These are phyloP conservation scores for Staurois parvus DNA, from an alignment of 2,797 vertebrate species.

Conservation along the genomic window DNA sequence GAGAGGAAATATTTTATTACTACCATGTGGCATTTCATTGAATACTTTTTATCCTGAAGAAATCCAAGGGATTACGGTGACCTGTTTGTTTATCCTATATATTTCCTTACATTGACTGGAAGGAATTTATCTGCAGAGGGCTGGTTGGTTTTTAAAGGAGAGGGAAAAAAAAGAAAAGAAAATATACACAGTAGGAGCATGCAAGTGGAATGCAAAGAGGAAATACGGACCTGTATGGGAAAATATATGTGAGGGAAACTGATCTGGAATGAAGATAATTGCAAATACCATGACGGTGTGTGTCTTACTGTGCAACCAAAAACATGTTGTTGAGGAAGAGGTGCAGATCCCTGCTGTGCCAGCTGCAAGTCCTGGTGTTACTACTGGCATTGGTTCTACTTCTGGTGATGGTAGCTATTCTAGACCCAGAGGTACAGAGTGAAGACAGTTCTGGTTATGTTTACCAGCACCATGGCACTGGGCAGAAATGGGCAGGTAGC, in stretches of 20 bases:
- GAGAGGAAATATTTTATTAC: conserved; percentile 62
- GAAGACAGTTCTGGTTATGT: conserved; percentile 64
- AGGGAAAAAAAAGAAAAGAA: conserved; percentile 40
- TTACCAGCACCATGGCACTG: conserved; percentile 58
- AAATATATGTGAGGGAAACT: conserved; percentile 46
- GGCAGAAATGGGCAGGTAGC: conserved; percentile 67
- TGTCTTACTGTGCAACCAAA: conserved; percentile 68
- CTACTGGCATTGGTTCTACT: conserved; percentile 77
- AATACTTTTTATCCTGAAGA: conserved; percentile 20
- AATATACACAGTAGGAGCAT: conserved; percentile 37
- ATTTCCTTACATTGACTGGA: conserved; percentile 38
- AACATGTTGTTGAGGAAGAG: conserved; percentile 82
- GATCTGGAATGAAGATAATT: conserved; percentile 61
- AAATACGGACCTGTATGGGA: conserved; percentile 52
- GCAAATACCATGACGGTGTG: conserved; percentile 73
- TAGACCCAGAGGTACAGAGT: conserved; percentile 72
- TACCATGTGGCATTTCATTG: conserved; percentile 39
- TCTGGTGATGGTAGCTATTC: conserved; percentile 74
- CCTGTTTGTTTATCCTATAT: conserved; percentile 36
- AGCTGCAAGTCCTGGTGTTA: conserved; percentile 77
- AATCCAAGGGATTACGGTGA: conserved; percentile 27
- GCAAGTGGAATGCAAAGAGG: conserved; percentile 43
- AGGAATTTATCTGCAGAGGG: conserved; percentile 40
- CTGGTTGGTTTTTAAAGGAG: conserved; percentile 32
- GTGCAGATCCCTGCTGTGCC: conserved; percentile 70